These are phyloP conservation scores for Enoplosus armatus DNA, from an alignment of 2,797 vertebrate species.

Conservation along the genomic window DNA sequence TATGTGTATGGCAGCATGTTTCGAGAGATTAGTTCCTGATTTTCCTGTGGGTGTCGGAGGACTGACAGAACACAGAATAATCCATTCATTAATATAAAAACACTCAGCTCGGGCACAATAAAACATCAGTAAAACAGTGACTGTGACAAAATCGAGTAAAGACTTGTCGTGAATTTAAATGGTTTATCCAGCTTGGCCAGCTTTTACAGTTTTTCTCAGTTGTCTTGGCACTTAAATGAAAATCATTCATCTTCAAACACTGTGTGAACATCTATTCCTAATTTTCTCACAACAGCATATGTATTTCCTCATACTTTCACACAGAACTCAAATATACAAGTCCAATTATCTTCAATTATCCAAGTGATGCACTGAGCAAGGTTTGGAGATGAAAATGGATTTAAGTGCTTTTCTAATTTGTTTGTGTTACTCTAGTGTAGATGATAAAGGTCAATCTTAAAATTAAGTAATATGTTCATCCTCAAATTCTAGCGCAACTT, in stretches of 20 bases:
- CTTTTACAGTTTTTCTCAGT: constrained; percentile 10
- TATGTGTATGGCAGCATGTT: constrained; percentile 5
- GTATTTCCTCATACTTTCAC: constrained; percentile 1
- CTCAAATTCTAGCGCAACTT: neutral
- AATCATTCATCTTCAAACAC: constrained; percentile 14
- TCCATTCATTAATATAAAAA: constrained; percentile 36
- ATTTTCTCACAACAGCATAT: constrained; percentile 16
- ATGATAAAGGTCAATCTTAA: neutral
- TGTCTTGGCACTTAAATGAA: constrained; percentile 3
- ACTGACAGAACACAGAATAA: constrained; percentile 12
- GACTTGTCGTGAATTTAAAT: neutral
- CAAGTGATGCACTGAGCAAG: neutral
- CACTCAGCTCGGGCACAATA: constrained; percentile 14
- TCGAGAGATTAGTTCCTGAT: constrained; percentile 10
- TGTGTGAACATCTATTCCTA: constrained; percentile 5
- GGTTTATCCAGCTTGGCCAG: constrained; percentile 11
- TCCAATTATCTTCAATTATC: neutral
- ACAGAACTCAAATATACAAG: neutral
- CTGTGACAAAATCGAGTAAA: constrained; percentile 2
- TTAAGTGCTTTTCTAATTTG: neutral
- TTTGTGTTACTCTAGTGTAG: neutral
- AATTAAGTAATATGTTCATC: neutral
- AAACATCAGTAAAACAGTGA: constrained; percentile 13
- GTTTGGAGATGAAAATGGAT: neutral
- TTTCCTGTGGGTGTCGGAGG: constrained; percentile 26